phyloP scores from a whole-genome alignment of 2,888 invertebrate genomes.

The Oegoconia quadripuncta region DNA sequence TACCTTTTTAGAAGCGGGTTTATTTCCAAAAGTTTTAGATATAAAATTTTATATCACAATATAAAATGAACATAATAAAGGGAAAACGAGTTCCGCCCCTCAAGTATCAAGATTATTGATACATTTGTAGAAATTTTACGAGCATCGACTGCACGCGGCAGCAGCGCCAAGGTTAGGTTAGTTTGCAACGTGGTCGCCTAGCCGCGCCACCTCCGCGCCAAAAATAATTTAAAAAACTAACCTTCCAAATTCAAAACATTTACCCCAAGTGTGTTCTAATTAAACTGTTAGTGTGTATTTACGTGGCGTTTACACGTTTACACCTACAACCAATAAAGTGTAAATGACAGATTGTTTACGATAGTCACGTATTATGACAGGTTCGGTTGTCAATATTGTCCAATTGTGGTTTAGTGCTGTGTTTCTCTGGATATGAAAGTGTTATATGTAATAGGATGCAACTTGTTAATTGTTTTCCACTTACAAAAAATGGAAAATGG shows the following conservation, averaged over 20 bases:
- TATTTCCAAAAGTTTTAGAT: too few species aligned
- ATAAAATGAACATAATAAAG: too few species aligned
- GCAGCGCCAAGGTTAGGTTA: slow-evolving; percentile 66
- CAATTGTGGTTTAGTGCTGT: not conserved
- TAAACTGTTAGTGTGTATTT: too few species aligned
- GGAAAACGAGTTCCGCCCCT: not conserved
- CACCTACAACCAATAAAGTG: too few species aligned
- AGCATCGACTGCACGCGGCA: slow-evolving; percentile 46
- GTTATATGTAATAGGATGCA: too few species aligned
- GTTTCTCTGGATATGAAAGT: too few species aligned
- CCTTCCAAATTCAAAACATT: not conserved
- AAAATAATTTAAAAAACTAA: not conserved
- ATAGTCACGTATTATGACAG: slow-evolving; percentile 22
- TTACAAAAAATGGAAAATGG: too few species aligned
- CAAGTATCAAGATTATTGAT: slow-evolving; percentile 57
- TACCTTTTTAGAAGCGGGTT: too few species aligned
- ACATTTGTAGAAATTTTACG: slow-evolving; percentile 41
- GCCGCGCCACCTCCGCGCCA: slow-evolving; percentile 60
- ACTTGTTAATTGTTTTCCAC: not conserved
- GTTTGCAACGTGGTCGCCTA: slow-evolving; percentile 71
- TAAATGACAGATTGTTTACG: slow-evolving; percentile 5
- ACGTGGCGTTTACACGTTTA: too few species aligned
- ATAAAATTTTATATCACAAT: too few species aligned
- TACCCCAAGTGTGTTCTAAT: too few species aligned
- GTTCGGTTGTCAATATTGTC: slow-evolving; percentile 12